phyloP scores from a whole-genome alignment of 2,888 invertebrate species.

The Cabera pusaria region DNA sequence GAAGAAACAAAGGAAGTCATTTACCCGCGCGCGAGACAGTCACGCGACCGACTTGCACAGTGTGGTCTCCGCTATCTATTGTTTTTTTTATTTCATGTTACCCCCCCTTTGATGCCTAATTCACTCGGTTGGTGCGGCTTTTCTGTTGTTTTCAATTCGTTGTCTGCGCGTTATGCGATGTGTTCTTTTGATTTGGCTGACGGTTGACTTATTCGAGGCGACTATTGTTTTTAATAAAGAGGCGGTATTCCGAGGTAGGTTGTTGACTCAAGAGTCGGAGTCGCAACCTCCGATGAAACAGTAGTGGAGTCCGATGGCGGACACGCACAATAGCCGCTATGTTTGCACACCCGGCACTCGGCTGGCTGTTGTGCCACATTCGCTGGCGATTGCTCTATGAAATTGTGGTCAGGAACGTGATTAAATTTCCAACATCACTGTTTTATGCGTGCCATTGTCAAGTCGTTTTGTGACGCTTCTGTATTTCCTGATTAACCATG shows the following conservation, averaged over 20 bases:
- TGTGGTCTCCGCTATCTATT: constrained; percentile 53
- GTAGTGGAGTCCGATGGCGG: constrained; percentile 49
- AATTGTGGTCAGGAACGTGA: constrained; percentile 55
- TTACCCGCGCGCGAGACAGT: constrained; percentile 68
- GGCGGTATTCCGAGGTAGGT: constrained; percentile 46
- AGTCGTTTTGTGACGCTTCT: constrained; percentile 30
- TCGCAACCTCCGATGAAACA: constrained; percentile 60
- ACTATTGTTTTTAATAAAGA: constrained; percentile 51
- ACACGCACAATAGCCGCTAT: constrained; percentile 68
- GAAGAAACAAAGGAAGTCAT: constrained; percentile 74
- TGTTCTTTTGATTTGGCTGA: too few relatives aligned
- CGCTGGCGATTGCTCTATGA: constrained; percentile 49
- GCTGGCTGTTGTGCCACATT: constrained; percentile 48
- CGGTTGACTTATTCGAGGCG: constrained; percentile 18
- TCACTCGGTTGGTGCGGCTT: constrained; percentile 34
- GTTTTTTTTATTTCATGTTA: constrained; percentile 52
- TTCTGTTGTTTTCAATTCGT: constrained; percentile 16
- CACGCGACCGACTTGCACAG: constrained; percentile 62
- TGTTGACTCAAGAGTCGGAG: constrained; percentile 55
- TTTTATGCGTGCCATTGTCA: constrained; percentile 38
- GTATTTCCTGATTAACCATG: constrained; percentile 20
- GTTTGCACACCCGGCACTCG: constrained; percentile 54
- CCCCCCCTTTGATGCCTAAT: constrained; percentile 39
- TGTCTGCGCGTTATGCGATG: constrained; percentile 14
- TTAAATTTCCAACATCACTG: constrained; percentile 58